Conservation (phyloP, 2,888 invertebrate genomes). For the Amaurobius ferox region DNA sequence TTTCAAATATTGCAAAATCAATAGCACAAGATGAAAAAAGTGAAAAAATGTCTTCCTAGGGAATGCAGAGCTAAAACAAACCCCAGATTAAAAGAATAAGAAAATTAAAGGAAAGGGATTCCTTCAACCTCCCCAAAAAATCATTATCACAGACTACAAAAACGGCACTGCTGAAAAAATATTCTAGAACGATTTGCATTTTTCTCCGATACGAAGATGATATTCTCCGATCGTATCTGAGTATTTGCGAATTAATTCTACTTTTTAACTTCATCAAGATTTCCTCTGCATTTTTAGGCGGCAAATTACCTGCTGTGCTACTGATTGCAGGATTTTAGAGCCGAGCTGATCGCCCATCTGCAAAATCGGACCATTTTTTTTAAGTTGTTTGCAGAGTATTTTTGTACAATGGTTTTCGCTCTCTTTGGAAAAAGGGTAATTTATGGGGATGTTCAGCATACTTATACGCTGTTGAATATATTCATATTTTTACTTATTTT, state of each 20-base stretch:
- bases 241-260: conserved; percentile 41
- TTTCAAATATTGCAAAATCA: background rate
- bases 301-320: too few species aligned
- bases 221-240: conserved; percentile 13
- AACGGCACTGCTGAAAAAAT: too few species aligned
- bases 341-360: too few species aligned
- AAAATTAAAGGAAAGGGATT: conserved; percentile 19
- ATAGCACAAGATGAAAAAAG: background rate
- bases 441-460: too few species aligned
- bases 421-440: too few species aligned
- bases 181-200: conserved; percentile 26
- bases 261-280: conserved; percentile 52
- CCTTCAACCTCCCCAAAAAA: background rate
- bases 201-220: conserved; percentile 26
- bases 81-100: conserved; percentile 39
- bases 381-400: too few species aligned
- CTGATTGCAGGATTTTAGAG: too few species aligned
- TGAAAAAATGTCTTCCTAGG: background rate
- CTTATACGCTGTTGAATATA: too few species aligned
- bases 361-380: too few species aligned
- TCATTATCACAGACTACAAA: conserved; percentile 20
- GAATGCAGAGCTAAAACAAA: background rate
- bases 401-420: too few species aligned
- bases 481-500: too few species aligned
- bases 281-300: background rate